These are phyloP conservation scores for Tamias sibiricus DNA, from an alignment of 2,113 vertebrate species.

Conservation along the genomic window DNA sequence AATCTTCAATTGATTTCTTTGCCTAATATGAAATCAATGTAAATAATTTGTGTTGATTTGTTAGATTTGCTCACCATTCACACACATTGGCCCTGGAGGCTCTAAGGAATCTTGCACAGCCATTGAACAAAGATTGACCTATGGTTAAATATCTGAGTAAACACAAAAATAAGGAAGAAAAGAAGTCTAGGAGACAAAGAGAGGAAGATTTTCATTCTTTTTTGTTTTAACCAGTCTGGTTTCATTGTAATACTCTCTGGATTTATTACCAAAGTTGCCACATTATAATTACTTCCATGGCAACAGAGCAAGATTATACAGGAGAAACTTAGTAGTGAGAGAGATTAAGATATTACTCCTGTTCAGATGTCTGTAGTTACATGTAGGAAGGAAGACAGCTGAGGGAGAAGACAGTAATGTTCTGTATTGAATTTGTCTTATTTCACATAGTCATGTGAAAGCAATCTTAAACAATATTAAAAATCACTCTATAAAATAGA, in stretches of 20 bases:
- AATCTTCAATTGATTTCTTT: not conserved
- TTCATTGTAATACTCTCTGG: slow-evolving; percentile 63
- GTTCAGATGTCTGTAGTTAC: slow-evolving; percentile 70
- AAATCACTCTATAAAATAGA: not conserved
- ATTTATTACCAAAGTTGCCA: slow-evolving; percentile 76
- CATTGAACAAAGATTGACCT: not conserved
- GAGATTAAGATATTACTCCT: slow-evolving; percentile 71
- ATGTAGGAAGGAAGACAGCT: not conserved
- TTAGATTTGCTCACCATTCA: slow-evolving; percentile 19
- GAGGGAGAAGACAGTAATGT: not conserved
- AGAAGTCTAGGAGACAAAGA: not conserved
- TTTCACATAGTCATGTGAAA: not conserved
- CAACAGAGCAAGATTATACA: slow-evolving; percentile 81
- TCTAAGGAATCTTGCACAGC: not conserved
- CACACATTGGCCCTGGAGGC: not conserved
- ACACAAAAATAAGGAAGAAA: not conserved
- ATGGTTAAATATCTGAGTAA: not conserved
- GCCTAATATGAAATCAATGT: slow-evolving; percentile 16
- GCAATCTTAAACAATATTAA: not conserved
- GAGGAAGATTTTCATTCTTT: not conserved
- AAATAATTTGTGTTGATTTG: slow-evolving; percentile 19
- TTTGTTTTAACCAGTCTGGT: slow-evolving; percentile 66
- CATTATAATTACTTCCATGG: slow-evolving; percentile 85
- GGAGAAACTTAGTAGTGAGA: slow-evolving; percentile 75
- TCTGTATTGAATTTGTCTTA: not conserved